Evolutionary conservation across 2,113 vertebrate species (phyloP), one percentile per base, ranked within the genome.

Genomic region (Scopus umbretta): DNA sequence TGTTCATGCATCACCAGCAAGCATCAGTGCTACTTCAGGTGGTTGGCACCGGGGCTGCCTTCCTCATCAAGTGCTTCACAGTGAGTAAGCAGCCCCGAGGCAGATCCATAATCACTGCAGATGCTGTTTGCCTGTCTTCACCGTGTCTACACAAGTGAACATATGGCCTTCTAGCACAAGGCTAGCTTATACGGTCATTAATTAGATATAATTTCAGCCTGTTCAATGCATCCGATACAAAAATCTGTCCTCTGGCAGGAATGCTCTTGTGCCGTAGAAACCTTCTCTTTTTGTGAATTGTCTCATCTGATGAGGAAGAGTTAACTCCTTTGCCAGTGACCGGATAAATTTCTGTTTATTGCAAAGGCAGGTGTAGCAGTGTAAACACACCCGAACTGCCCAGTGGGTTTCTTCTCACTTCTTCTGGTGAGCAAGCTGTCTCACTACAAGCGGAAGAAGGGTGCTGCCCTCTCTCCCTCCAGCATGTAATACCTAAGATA

Each of bases 111-210:
- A 96, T 66, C 36, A 49, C 62, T 76, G 90, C 79, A 96, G 93
- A 95, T 97, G 93, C 92, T 95, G 90, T 92, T 92, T 96, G 92
- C 71, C 88, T 68, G 79, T 36, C 90, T 86, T 86, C 63, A 78
- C 42, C 2, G 1, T 55, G 50, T 92, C 90, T 94, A 76, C 75
- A 92, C 55, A 86, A 93, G 67, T 38, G 92, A 95, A 83, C 93
- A 96, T 94, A 96, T 66, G 71, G 92, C 88, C 82, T 80, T 58
- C 71, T 86, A 96, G 82, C 75, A 95, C 74, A 83, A 86, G 79
- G 82, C 93, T 81, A 86, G 67, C 50, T 94, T 88, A 93, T 49
- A 49, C 23, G 90, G 59, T 74, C 85, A 90, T 94, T 88, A 94
- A 94, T 94, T 97, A 88, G 85, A 90, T 68, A 80, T 30, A 58